These are phyloP conservation scores for Caerostris extrusa DNA, from an alignment of 1,140 invertebrate species.

Conservation along the genomic window DNA sequence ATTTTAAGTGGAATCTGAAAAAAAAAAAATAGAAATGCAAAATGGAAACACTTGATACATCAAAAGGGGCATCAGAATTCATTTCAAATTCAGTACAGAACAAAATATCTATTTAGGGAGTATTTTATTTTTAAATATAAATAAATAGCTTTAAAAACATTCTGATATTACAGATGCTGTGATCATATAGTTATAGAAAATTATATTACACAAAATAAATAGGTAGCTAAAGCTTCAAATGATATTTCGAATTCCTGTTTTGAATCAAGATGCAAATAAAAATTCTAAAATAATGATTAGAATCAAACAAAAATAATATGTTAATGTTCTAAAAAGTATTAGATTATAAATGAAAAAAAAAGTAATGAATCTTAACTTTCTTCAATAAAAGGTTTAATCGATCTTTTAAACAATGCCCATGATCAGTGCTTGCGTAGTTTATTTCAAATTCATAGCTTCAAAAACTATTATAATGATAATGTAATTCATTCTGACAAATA, in stretches of 20 bases:
- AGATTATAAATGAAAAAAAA: too few relatives aligned
- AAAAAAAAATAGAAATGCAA: neutral
- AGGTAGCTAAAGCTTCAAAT: neutral
- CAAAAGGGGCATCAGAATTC: neutral
- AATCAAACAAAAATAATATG: too few relatives aligned
- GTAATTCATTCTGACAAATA: too few relatives aligned
- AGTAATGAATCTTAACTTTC: too few relatives aligned
- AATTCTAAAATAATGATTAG: too few relatives aligned
- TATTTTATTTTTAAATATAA: conserved; percentile 34
- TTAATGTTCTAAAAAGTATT: too few relatives aligned
- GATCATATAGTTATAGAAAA: conserved; percentile 22
- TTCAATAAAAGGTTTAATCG: too few relatives aligned
- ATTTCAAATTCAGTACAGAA: conserved; percentile 3
- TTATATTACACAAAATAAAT: neutral
- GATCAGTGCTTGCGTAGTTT: too few relatives aligned
- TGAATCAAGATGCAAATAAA: neutral
- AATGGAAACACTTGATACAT: neutral
- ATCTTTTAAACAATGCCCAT: too few relatives aligned
- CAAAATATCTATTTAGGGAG: conserved; percentile 43
- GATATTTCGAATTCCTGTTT: neutral
- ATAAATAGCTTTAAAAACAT: neutral
- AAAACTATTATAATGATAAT: too few relatives aligned
- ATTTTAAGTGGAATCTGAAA: neutral
- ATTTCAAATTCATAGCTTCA: too few relatives aligned
- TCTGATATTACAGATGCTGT: neutral